phyloP scores from a whole-genome alignment of 1,140 invertebrate genomes.

The Capitella teleta region DNA sequence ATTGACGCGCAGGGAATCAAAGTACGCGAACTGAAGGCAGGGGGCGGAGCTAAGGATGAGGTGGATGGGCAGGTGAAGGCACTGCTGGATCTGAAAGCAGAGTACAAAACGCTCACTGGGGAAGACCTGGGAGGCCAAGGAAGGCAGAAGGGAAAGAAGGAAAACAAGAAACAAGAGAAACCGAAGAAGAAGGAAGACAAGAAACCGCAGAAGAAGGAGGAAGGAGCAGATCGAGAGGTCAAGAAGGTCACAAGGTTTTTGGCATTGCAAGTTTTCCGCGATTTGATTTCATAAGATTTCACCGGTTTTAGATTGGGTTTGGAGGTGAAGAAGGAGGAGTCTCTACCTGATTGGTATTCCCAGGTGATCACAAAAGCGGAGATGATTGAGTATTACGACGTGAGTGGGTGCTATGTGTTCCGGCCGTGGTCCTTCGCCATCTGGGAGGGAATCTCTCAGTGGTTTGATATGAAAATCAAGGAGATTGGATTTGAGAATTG shows the following conservation, averaged over 20 bases:
- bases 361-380: conserved; percentile 96
- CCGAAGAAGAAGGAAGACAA: conserved; percentile 9
- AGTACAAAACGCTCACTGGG: conserved; percentile 66
- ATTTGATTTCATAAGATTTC: neutral
- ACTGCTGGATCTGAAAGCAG: conserved; percentile 61
- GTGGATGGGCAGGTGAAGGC: conserved; percentile 62
- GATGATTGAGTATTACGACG: conserved; percentile 99
- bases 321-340: conserved; percentile 83
- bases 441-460: conserved; percentile 85
- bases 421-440: conserved; percentile 93
- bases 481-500: conserved; percentile 89
- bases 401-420: conserved; percentile 96
- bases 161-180: conserved; percentile 21
- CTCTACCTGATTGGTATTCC: conserved; percentile 95
- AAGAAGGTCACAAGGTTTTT: conserved; percentile 37
- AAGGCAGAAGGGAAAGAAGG: conserved; percentile 18
- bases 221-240: conserved; percentile 18
- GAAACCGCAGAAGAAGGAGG: conserved; percentile 22
- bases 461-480: conserved; percentile 83
- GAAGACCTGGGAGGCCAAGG: conserved; percentile 21
- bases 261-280: neutral
- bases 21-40: conserved; percentile 42
- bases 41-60: conserved; percentile 36
- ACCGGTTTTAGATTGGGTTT: conserved; percentile 65
- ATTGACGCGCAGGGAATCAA: conserved; percentile 45